Evolutionary conservation across 2,888 invertebrate species (phyloP), one percentile per base, ranked within the genome.

Genomic region (Clistopyga incitator): DNA sequence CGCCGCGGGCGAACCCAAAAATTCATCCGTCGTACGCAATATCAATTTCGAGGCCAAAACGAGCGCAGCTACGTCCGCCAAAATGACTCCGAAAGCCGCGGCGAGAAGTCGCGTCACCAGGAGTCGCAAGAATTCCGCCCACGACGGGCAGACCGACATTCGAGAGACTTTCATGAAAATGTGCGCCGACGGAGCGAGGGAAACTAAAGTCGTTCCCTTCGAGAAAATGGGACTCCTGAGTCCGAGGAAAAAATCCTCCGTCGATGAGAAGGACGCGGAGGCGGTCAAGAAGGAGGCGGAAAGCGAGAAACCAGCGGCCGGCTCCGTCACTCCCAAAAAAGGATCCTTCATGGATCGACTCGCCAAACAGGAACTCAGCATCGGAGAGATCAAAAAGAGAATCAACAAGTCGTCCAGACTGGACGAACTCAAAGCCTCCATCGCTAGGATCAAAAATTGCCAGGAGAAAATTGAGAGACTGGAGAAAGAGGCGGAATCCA

Each of bases 321-420:
- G 86, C 15, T 90, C 86, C 15, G 81, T 87, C 2, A 92, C 91
- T 2, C 91, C 92, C 0, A 93, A 93, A 3, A 95, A 94, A 89
- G 91, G 91, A 1, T 92, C 94, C 61, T 94, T 94, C 81, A 93
- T 94, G 77, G 89, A 95, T 2, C 94, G 91, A 78, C 90, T 94
- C 6, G 94, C 94, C 6, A 94, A 94, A 10, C 94, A 95, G 88
- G 96, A 97, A 83, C 93, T 96, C 59, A 95, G 95, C 85, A 94
- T 97, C 70, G 95, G 95, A 34, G 96, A 97, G 87, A 95, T 97
- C 13, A 95, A 95, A 90, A 95, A 95, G 78, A 96, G 95, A 91
- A 93, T 97, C 84, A 94, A 95, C 68, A 95, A 95, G 59, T 97
- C 96, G 90, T 95, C 95, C 71, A 95, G 96, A 88, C 93, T 97